These are phyloP conservation scores for Pocillopora grandis DNA, from an alignment of 92 coral and sea anemone genomes.

Conservation along the genomic window DNA sequence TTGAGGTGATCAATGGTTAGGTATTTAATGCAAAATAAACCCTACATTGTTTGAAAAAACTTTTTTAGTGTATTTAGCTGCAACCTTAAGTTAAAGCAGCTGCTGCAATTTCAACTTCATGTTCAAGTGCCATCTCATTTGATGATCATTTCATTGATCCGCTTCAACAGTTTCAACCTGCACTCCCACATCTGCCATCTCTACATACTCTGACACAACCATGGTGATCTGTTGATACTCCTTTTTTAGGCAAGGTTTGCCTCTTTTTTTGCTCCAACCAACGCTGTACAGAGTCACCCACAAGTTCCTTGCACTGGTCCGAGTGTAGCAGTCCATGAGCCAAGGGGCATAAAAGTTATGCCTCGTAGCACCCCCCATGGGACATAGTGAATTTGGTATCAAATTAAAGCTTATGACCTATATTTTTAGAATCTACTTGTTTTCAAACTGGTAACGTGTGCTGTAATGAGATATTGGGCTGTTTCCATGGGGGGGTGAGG, in stretches of 20 bases:
- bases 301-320: conserved; percentile 32
- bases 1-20: conserved; percentile 31
- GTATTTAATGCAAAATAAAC: background rate
- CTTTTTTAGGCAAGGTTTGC: conserved; percentile 26
- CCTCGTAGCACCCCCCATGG: no score
- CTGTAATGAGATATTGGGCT: no score
- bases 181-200: conserved; percentile 39
- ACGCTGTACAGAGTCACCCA: conserved; percentile 26
- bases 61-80: conserved; percentile 22
- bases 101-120: conserved; percentile 31
- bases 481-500: no score
- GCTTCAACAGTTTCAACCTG: conserved; percentile 35
- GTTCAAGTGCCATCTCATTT: conserved; percentile 23
- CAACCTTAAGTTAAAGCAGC: conserved; percentile 24
- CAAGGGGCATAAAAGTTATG: no score
- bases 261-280: conserved; percentile 36
- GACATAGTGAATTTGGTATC: no score
- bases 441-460: no score
- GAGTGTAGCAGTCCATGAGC: conserved; percentile 27
- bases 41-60: conserved; percentile 26
- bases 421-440: no score
- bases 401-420: no score
- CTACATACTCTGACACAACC: conserved; percentile 21
- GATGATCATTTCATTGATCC: conserved; percentile 18
- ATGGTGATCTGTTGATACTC: conserved; percentile 17